A percentile compares a stretch with the other conserved stretches of the same genome.
These are phyloP conservation scores for Iphiclides podalirius DNA, from an alignment of 2,888 invertebrate genomes.

Conservation along the genomic window DNA sequence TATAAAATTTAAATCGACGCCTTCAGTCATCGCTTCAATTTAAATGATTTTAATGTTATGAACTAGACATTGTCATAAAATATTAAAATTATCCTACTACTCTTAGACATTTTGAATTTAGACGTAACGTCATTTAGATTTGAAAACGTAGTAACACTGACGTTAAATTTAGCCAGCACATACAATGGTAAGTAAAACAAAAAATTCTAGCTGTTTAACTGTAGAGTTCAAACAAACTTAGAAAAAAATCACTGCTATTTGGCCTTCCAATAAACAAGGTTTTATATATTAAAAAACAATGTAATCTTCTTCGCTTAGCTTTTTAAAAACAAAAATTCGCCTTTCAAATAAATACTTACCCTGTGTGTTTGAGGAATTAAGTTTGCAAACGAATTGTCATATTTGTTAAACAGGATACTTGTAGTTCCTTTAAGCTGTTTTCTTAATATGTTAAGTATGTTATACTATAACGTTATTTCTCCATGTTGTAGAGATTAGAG, in stretches of 20 bases:
- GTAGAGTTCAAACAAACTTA: slow-evolving; percentile 41
- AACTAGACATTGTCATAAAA: neutral
- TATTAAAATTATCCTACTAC: neutral
- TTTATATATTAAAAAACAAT: slow-evolving; percentile 22
- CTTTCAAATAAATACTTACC: slow-evolving; percentile 14
- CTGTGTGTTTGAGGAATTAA: neutral
- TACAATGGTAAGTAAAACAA: slow-evolving; percentile 50
- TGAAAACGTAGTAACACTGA: slow-evolving; percentile 58
- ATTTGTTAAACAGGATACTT: neutral
- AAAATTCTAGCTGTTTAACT: slow-evolving; percentile 37
- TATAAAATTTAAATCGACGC: no score
- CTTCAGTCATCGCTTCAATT: no score
- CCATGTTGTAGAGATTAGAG: slow-evolving; percentile 28
- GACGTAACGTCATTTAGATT: slow-evolving; percentile 47
- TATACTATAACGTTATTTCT: slow-evolving; percentile 33
- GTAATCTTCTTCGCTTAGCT: slow-evolving; percentile 18
- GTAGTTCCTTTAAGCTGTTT: neutral
- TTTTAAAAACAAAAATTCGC: slow-evolving; percentile 15
- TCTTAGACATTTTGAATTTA: slow-evolving; percentile 35
- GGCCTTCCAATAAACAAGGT: slow-evolving; percentile 8
- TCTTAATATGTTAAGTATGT: neutral
- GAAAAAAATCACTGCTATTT: slow-evolving; percentile 11
- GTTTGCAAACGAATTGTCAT: neutral
- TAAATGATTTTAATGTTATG: no score
- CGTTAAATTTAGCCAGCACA: slow-evolving; percentile 67